Conservation (phyloP, 1,140 invertebrate genomes). For the Bombus balteatus region DNA sequence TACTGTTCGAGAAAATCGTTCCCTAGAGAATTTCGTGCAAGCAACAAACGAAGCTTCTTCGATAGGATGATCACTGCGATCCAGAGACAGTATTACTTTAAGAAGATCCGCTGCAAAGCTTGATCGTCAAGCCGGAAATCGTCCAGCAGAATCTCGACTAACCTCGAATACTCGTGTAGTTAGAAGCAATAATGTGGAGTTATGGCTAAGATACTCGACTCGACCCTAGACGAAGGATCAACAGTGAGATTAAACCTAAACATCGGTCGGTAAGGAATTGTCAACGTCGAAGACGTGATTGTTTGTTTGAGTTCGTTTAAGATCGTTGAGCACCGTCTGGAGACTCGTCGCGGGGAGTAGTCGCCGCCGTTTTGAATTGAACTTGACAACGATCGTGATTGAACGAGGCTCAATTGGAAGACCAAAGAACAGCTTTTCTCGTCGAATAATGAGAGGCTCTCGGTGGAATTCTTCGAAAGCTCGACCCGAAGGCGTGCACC, state of each 20-base stretch:
- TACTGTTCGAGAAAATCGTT: background rate
- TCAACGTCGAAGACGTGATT: background rate
- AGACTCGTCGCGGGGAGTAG: background rate
- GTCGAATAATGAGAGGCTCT: slow-evolving; percentile 31
- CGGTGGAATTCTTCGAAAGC: slow-evolving; percentile 12
- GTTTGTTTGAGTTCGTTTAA: background rate
- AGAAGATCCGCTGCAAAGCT: slow-evolving; percentile 40
- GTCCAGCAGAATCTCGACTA: slow-evolving; percentile 1
- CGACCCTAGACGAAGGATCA: background rate
- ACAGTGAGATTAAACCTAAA: background rate
- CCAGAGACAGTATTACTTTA: slow-evolving; percentile 38
- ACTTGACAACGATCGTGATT: slow-evolving; percentile 8
- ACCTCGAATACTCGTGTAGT: background rate
- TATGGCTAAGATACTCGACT: background rate
- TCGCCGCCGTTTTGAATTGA: slow-evolving; percentile 5
- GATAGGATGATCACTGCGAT: slow-evolving; percentile 38
- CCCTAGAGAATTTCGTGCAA: background rate
- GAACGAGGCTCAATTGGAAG: background rate
- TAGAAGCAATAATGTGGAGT: background rate
- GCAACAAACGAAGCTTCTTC: background rate
- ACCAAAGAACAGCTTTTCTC: background rate
- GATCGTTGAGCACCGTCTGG: background rate
- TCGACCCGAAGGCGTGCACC: slow-evolving; percentile 4
- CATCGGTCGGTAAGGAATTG: background rate
- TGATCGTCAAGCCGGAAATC: background rate